Conservation (phyloP, 2,113 vertebrate species). For the Garra rufa region DNA sequence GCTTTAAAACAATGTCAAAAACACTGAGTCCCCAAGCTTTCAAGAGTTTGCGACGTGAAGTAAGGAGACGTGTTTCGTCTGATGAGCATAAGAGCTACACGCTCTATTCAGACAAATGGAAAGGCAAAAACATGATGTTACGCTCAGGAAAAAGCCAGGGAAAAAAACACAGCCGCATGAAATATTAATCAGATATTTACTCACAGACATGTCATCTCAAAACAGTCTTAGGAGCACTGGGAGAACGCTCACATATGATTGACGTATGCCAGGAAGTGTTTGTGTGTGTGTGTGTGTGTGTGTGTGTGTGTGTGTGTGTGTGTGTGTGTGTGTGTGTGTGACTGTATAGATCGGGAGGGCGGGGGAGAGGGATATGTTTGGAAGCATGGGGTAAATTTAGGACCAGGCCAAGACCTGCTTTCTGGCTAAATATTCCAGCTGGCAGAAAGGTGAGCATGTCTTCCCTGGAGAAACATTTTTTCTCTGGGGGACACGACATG, state of each 20-base stretch:
- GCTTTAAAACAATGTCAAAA: conserved; percentile 70
- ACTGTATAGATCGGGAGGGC: background rate
- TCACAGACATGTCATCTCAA: conserved; percentile 64
- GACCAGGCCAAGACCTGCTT: conserved; percentile 47
- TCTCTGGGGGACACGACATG: conserved; percentile 21
- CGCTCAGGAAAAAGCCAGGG: conserved; percentile 51
- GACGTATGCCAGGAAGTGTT: conserved; percentile 51
- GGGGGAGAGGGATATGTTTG: background rate
- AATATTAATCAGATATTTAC: conserved; percentile 82
- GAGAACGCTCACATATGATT: conserved; percentile 63
- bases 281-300: conserved; percentile 7
- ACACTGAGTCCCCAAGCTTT: conserved; percentile 73
- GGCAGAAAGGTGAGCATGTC: conserved; percentile 8
- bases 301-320: background rate
- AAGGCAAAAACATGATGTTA: conserved; percentile 53
- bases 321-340: background rate
- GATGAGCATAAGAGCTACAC: conserved; percentile 72
- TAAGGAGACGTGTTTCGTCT: conserved; percentile 65
- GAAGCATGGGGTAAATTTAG: conserved; percentile 37
- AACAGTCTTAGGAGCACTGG: conserved; percentile 61
- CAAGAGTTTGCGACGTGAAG: conserved; percentile 67
- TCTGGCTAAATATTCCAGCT: conserved; percentile 42
- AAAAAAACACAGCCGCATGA: conserved; percentile 69
- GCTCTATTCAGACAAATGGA: conserved; percentile 74
- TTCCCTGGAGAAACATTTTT: background rate